phyloP scores from a whole-genome alignment of 2,888 invertebrate genomes.

The Galeruca laticollis region DNA sequence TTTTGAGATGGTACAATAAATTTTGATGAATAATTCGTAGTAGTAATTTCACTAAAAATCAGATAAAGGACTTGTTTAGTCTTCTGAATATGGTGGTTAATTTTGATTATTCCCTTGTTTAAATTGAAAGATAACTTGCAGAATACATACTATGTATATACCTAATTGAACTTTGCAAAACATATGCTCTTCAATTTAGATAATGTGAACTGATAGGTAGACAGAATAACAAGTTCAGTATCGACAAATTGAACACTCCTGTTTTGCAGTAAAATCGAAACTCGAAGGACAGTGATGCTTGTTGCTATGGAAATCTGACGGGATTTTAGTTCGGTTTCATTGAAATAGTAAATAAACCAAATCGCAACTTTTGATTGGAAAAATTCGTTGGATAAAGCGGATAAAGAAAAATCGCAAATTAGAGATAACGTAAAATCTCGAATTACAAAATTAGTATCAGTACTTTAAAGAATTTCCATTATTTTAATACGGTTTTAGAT shows the following conservation, averaged over 20 bases:
- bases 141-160: neutral
- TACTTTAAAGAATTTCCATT: constrained; percentile 4
- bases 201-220: neutral
- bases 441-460: constrained; percentile 1
- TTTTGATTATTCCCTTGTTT: no score
- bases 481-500: neutral
- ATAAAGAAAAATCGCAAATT: neutral
- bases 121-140: no score
- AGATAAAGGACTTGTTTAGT: no score
- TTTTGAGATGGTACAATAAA: no score
- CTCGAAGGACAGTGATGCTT: constrained; percentile 24
- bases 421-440: neutral
- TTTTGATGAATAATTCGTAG: no score
- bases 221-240: neutral
- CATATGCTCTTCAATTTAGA: constrained; percentile 4
- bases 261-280: constrained; percentile 17
- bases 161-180: neutral
- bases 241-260: constrained; percentile 5
- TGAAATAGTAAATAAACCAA: constrained; percentile 19
- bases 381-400: neutral
- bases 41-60: no score
- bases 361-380: constrained; percentile 11
- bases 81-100: no score
- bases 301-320: constrained; percentile 22
- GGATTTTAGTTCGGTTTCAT: constrained; percentile 23